Base-by-base conservation (phyloP, 2,888 invertebrate species). In the Sminthurinus aureus region DNA sequence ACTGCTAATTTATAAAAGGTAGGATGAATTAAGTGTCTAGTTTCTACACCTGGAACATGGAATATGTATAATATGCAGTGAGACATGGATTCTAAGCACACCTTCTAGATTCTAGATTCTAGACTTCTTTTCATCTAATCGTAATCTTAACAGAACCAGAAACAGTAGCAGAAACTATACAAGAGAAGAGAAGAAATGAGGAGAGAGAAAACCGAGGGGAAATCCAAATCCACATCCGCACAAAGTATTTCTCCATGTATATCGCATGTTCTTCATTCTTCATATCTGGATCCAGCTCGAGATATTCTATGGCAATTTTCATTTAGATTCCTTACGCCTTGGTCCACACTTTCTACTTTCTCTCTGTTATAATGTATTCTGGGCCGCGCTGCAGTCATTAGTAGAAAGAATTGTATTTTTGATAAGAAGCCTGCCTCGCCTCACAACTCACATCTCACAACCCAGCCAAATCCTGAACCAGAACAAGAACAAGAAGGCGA, bases 321-420 rank as follows among this genome's bases (percentile, higher is more conserved):
- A 58, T 58, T 58, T 11, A 58, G 58, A 58, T 24, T 26, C 24
- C 6, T 38, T 38, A 38, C 38, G 38, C 38, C 38, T 38, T 38
- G 6, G 38, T 38, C 38, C 6, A 38, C 38, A 38, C 38, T 38
- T 38, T 38, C 38, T 38, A 38, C 38, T 38, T 38, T 38, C 50
- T 75, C 75, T 50, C 73, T 20, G 4, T 58, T 58, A 18, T 58
- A 58, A 58, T 58, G 58, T 58, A 58, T 58, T 3, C 58, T 58
- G 18, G 58, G 58, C 15, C 58, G 13, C 58, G 58, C 58, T 58
- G 26, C 18, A 83, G 64, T 83, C 83, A 83, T 83, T 84, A 84
- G 84, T 84, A 26, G n/a, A 75, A 79, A 80, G 80, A 83, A 83
- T 82, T 82, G 81, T 81, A 77, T 84, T 84, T 82, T 84, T 84